A percentile compares a stretch with the other conserved stretches of the same genome.
Evolutionary conservation across 2,797 vertebrate genomes (phyloP).

Genomic region (Eremophila alpestris): DNA sequence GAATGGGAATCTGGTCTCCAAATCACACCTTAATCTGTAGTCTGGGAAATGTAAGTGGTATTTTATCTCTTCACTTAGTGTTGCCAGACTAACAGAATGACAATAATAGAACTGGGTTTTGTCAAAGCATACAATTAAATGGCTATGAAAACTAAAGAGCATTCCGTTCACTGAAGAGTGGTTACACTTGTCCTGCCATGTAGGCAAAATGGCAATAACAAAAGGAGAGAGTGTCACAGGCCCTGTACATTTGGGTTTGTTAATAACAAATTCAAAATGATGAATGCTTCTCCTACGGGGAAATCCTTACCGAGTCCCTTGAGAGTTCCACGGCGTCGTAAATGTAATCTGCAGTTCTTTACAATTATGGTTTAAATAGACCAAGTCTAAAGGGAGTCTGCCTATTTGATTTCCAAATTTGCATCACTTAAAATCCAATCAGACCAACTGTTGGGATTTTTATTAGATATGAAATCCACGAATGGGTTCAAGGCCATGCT

Average conservation of each 20-base stretch:
- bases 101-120: neutral
- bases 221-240: neutral
- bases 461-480: slow-evolving; percentile 73
- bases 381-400: slow-evolving; percentile 75
- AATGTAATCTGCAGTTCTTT: slow-evolving; percentile 73
- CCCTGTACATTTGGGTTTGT: slow-evolving; percentile 33
- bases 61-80: neutral
- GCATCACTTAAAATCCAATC: slow-evolving; percentile 83
- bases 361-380: slow-evolving; percentile 77
- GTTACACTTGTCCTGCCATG: neutral
- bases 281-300: slow-evolving; percentile 51
- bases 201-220: neutral
- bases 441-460: slow-evolving; percentile 79
- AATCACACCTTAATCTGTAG: slow-evolving; percentile 6
- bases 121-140: slow-evolving; percentile 16
- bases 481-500: slow-evolving; percentile 50
- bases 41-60: neutral
- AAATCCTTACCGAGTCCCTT: slow-evolving; percentile 49
- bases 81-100: slow-evolving; percentile 6
- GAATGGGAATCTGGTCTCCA: neutral
- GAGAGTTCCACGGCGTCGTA: slow-evolving; percentile 49
- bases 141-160: neutral
- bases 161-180: slow-evolving; percentile 7
- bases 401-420: slow-evolving; percentile 82
- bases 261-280: slow-evolving; percentile 52